Conservation (phyloP, 2,113 vertebrate species). For the Lampris megalopsis region DNA sequence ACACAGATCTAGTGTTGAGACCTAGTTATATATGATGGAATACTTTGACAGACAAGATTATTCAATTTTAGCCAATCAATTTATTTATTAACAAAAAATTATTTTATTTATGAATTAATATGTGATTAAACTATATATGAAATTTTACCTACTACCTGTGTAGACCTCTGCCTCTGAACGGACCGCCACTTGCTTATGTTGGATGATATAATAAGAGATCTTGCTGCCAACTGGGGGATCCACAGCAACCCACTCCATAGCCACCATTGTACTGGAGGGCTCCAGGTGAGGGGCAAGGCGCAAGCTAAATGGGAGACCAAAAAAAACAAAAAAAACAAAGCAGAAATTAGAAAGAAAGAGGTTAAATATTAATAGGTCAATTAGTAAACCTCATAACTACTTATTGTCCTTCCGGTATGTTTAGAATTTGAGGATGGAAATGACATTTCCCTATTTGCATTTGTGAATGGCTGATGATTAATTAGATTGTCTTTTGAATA, state of each 20-base stretch:
- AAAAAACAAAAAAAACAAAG: slow-evolving; percentile 12
- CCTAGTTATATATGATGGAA: no score
- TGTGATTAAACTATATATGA: background rate
- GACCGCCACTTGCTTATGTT: slow-evolving; percentile 97
- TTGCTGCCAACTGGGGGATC: slow-evolving; percentile 95
- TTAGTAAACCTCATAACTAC: no score
- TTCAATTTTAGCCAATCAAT: background rate
- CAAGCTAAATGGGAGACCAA: slow-evolving; percentile 78
- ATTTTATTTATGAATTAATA: background rate
- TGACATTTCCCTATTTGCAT: background rate
- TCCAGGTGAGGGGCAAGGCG: slow-evolving; percentile 91
- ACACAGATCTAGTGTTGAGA: no score
- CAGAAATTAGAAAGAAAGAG: background rate
- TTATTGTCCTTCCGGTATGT: no score
- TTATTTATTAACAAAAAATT: background rate
- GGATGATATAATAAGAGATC: slow-evolving; percentile 95
- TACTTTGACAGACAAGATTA: no score
- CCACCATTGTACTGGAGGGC: slow-evolving; percentile 96
- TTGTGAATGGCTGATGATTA: no score
- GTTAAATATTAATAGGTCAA: background rate
- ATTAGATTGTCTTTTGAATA: no score
- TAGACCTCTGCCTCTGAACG: slow-evolving; percentile 95
- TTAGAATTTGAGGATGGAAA: background rate
- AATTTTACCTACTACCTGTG: slow-evolving; percentile 83
- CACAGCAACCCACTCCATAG: slow-evolving; percentile 95